Evolutionary conservation across 2,113 vertebrate species (phyloP), one percentile per base, ranked within the genome.

Genomic region (Labeo rohita): DNA sequence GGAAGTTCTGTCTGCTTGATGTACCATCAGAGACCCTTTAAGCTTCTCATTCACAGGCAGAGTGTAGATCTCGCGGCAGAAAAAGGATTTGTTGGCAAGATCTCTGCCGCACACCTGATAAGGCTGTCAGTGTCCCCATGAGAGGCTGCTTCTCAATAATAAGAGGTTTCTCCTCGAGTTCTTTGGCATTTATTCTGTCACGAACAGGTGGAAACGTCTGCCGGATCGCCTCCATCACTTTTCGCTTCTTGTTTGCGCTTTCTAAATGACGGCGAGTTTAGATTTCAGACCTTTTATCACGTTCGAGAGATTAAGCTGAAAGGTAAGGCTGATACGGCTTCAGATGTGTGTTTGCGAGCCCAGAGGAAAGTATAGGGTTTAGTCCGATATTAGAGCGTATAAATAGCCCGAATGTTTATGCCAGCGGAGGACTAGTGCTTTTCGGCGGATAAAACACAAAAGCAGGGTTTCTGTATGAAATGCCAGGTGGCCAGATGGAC

Each of bases 61-160:
- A 80, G 59, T 74, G 65, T 75, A 73, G 36, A 88, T 91, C 84
- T 89, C 84, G 43, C 13, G n/a, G 34, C 82, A 89, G 85, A 89
- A 56, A 88, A 91, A 85, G 80, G 90, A 92, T 90, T 92, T 89
- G 85, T 82, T 83, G 84, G 87, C 79, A 84, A 79, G 85, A 83
- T 89, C 89, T 90, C 85, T 92, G 88, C 87, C 88, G 82, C 80
- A 80, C 88, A 83, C 54, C 91, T 89, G 91, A 91, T 91, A 92
- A 91, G 74, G 0, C 85, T 85, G 83, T 84, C 87, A 87, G 83
- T 86, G 85, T 89, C 81, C 85, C 36, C 23, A 52, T 56, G 28
- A 81, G 80, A 91, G 87, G 86, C 85, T 56, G 88, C 82, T 72
- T 82, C 72, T 66, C 80, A 81, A 66, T 85, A 85, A 70, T 87